Percentiles rank a stretch among this genome's conserved stretches.
Conservation (phyloP, 1,140 invertebrate species). For the Achatina immaculata region DNA sequence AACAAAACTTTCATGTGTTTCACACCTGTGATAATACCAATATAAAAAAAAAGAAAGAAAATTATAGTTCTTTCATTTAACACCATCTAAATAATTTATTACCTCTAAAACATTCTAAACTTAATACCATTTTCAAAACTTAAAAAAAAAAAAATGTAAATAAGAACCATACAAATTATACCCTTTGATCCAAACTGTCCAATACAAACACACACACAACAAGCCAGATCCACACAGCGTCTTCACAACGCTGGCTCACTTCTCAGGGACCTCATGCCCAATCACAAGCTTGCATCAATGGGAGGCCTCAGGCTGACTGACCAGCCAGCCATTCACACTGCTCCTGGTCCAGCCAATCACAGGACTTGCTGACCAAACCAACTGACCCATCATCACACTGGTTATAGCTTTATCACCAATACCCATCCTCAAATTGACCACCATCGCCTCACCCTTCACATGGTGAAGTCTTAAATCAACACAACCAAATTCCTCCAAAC, state of each 20-base stretch:
- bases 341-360: constrained; percentile 12
- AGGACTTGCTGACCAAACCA: constrained; percentile 6
- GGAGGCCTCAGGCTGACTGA: not conserved
- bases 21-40: not conserved
- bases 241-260: constrained; percentile 6
- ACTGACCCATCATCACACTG: constrained; percentile 25
- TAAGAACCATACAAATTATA: constrained; percentile 19
- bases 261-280: constrained; percentile 1
- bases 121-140: not conserved
- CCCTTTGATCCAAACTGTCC: constrained; percentile 22
- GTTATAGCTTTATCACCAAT: constrained; percentile 10
- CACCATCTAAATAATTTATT: not conserved
- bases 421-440: constrained; percentile 9
- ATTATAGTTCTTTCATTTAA: not conserved
- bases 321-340: constrained; percentile 23
- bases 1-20: not conserved
- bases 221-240: constrained; percentile 16
- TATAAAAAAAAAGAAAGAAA: not conserved
- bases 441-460: constrained; percentile 28
- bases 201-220: constrained; percentile 24
- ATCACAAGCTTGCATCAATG: constrained; percentile 12
- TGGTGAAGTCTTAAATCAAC: constrained; percentile 27
- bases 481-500: constrained; percentile 35
- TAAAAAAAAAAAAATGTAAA: not conserved
- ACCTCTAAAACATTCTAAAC: not conserved